Conservation (phyloP, 2,113 vertebrate genomes). For the Machaerirhynchus nigripectus region DNA sequence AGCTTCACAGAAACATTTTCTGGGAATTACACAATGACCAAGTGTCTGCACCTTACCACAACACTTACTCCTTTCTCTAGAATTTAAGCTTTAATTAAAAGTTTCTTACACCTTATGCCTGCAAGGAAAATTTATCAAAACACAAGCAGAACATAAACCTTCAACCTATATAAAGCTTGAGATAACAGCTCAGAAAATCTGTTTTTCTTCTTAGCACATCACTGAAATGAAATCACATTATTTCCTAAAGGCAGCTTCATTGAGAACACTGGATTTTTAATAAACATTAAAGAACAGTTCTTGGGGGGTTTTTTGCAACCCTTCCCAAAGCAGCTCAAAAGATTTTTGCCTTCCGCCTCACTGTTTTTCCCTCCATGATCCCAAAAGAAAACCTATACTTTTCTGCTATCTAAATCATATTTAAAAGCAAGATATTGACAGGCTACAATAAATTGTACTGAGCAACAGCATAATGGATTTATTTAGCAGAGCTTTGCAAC, state of each 20-base stretch:
- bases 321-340: not conserved
- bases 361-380: not conserved
- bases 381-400: not conserved
- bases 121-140: constrained; percentile 40
- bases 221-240: not conserved
- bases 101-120: constrained; percentile 8
- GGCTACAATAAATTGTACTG: not conserved
- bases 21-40: not conserved
- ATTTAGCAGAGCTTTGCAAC: not conserved
- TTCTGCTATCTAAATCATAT: not conserved
- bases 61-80: not conserved
- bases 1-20: not conserved
- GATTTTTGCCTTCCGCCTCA: not conserved
- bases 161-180: not conserved
- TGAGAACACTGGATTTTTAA: not conserved
- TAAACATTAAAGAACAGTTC: not conserved
- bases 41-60: not conserved
- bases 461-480: not conserved
- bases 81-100: constrained; percentile 26
- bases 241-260: not conserved
- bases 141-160: not conserved
- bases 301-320: not conserved
- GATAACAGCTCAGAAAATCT: not conserved
- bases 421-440: not conserved
- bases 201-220: not conserved